Base-by-base conservation (phyloP, 2,888 invertebrate species). In the Catonia carolina region DNA sequence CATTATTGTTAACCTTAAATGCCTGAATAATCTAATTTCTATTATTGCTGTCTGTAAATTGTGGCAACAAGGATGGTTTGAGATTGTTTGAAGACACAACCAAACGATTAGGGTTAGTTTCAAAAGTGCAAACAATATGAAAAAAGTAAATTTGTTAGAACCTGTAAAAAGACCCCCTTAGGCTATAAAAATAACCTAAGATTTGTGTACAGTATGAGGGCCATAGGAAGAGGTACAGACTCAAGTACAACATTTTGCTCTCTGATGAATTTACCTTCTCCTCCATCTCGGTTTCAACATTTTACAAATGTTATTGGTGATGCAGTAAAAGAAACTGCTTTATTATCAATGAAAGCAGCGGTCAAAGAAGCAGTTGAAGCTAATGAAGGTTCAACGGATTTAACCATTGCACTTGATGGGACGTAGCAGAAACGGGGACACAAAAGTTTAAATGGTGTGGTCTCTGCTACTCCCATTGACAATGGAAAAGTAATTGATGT, bases 401-500 rank as follows among this genome's bases (percentile, higher is more conserved):
- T 45, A 22, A 45, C 22, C 2, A 22, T 45, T 23, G 45, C 45
- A 12, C 6, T 45, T 45, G 45, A 45, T 45, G 45, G 45, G 2
- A 45, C 2, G 1, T 45, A n/a, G 22, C 45, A 45, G 12, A 45
- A 45, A 27, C 22, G 45, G 14, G 22, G 45, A 1, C 22, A 12
- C 23, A 20, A 45, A 45, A 45, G 45, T 20, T 10, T 10, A 27
- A 45, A 45, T 45, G 45, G 45, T 12, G 52, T 57, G 12, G 50
- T 61, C 7, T 31, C 54, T 27, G 56, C 59, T 7, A 48, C 48
- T 1, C 54, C 55, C 52, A 45, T 61, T 27, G 55, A 54, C 33
- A 53, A 54, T 8, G 59, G 54, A 1, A 54, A 60, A 37, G 56
- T 55, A 10, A 18, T 55, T 5, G 59, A 59, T 51, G 42, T 52